Evolutionary conservation across 2,888 invertebrate species (phyloP).

Genomic region (Orthonychiurus folsomi): DNA sequence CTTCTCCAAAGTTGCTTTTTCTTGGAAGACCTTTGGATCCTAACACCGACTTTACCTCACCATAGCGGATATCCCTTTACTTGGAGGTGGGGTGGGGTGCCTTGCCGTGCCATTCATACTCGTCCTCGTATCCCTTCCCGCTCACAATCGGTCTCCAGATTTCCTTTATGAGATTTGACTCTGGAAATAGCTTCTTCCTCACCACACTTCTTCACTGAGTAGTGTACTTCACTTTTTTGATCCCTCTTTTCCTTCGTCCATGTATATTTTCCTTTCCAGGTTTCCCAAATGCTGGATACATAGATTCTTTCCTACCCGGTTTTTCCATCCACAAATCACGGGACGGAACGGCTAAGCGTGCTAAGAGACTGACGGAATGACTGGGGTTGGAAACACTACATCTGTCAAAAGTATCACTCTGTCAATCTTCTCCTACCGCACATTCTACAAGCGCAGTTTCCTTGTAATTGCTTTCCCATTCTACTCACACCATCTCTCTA

Average conservation of each 20-base stretch:
- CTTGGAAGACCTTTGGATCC: background rate
- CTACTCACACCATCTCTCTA: no score
- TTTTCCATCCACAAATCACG: background rate
- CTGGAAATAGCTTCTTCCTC: constrained; percentile 1
- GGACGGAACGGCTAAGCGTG: background rate
- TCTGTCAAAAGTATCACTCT: background rate
- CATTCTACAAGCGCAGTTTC: background rate
- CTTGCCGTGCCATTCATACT: no score
- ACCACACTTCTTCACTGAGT: background rate
- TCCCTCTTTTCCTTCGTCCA: background rate
- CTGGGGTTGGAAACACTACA: background rate
- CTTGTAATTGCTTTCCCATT: background rate
- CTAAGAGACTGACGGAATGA: background rate
- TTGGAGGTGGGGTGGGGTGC: no score
- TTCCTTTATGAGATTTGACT: constrained; percentile 1
- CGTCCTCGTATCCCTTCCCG: background rate
- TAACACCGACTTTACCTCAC: no score
- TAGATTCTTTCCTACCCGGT: no score
- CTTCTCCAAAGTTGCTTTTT: background rate
- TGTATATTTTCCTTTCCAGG: no score
- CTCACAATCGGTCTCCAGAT: background rate
- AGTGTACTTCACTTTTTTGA: background rate
- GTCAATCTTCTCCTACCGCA: background rate
- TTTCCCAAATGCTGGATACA: no score
- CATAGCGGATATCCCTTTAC: no score